A percentile compares a stretch with the other conserved stretches of the same genome.
Conservation (phyloP, 2,888 invertebrate genomes). For the Elmis aenea region DNA sequence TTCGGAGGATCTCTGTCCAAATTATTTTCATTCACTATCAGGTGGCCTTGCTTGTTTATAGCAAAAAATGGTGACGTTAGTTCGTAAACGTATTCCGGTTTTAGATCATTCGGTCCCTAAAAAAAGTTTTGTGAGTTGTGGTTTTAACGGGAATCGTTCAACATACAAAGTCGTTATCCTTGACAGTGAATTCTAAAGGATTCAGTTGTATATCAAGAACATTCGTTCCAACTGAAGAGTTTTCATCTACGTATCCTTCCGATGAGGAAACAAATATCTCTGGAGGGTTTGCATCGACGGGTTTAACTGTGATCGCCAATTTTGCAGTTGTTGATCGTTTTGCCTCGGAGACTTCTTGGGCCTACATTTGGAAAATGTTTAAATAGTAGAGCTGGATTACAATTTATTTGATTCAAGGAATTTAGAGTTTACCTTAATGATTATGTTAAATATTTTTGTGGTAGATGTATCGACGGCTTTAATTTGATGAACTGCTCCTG, state of each 20-base stretch:
- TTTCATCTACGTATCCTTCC: conserved; percentile 80
- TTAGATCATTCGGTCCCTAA: conserved; percentile 74
- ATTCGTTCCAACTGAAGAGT: conserved; percentile 77
- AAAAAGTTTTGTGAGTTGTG: too few species aligned
- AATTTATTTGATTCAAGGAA: not conserved
- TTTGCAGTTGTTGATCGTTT: conserved; percentile 79
- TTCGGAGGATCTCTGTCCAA: conserved; percentile 85
- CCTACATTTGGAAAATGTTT: conserved; percentile 50
- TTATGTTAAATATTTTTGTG: conserved; percentile 71
- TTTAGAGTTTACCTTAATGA: conserved; percentile 62
- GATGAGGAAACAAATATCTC: conserved; percentile 65
- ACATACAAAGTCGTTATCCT: conserved; percentile 81
- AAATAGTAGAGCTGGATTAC: not conserved
- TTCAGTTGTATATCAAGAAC: conserved; percentile 62
- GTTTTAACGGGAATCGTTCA: conserved; percentile 7
- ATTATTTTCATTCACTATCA: conserved; percentile 77
- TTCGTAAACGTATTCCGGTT: conserved; percentile 77
- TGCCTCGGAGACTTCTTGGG: conserved; percentile 76
- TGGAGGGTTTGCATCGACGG: conserved; percentile 83
- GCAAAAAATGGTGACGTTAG: conserved; percentile 79
- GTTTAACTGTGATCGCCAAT: conserved; percentile 73
- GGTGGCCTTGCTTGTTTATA: conserved; percentile 65
- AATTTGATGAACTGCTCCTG: conserved; percentile 76
- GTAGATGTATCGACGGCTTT: conserved; percentile 75
- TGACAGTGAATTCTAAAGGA: conserved; percentile 69